A percentile compares a stretch with the other conserved stretches of the same genome.
These are phyloP conservation scores for Euphonia xanthogaster DNA, from an alignment of 2,797 vertebrate genomes.

Conservation along the genomic window DNA sequence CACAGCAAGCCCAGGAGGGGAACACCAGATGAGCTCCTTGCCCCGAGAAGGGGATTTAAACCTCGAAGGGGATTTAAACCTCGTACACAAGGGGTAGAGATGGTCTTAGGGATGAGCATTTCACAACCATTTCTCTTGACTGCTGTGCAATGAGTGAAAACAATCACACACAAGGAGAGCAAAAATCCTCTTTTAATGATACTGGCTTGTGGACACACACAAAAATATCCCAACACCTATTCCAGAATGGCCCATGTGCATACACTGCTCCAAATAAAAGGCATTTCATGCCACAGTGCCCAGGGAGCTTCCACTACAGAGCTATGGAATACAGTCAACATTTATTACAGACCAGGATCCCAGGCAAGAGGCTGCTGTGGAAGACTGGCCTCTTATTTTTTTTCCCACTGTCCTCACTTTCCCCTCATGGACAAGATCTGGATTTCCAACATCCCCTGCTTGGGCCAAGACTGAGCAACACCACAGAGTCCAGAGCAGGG, in stretches of 20 bases:
- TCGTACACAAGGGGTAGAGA: not conserved
- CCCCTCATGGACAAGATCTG: fast-evolving
- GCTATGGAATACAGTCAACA: not conserved
- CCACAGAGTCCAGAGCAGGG: not conserved
- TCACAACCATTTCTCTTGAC: not conserved
- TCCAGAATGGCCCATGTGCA: not conserved
- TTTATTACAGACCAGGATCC: not conserved
- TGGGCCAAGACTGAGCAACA: not conserved
- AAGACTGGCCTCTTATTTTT: not conserved
- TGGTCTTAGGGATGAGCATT: not conserved
- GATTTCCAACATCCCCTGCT: not conserved
- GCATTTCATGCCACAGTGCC: not conserved
- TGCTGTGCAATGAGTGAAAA: not conserved
- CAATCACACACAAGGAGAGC: not conserved
- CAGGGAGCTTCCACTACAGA: not conserved
- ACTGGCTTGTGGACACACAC: not conserved
- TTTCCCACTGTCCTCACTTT: not conserved
- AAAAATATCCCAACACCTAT: not conserved
- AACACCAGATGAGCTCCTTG: not conserved
- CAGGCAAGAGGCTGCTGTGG: not conserved
- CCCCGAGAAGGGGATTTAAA: not conserved
- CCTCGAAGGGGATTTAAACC: not conserved
- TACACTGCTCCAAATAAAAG: not conserved
- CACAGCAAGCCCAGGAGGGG: not conserved
- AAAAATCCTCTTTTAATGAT: not conserved